Percentiles rank a stretch among this genome's conserved stretches.
These are phyloP conservation scores for Neopelma chrysocephalum DNA, from an alignment of 2,797 vertebrate genomes.

Conservation along the genomic window DNA sequence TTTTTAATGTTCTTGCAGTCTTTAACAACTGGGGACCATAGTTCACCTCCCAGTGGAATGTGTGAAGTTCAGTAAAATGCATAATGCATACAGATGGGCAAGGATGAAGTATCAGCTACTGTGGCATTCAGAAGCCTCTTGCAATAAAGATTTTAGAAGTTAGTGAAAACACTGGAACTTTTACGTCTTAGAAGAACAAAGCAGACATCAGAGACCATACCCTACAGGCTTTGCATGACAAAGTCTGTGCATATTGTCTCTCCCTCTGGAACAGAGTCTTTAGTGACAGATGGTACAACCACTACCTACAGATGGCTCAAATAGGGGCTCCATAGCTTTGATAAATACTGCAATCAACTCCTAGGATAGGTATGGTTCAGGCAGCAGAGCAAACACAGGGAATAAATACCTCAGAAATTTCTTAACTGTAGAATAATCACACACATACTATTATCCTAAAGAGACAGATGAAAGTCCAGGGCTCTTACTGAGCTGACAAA, in stretches of 20 bases:
- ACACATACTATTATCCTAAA: neutral
- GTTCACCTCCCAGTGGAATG: conserved; percentile 4
- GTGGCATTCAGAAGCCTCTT: neutral
- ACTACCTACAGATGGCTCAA: conserved; percentile 63
- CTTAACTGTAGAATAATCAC: conserved; percentile 14
- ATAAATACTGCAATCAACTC: conserved; percentile 70
- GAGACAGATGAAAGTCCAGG: conserved; percentile 12
- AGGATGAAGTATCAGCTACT: neutral
- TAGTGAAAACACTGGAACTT: neutral
- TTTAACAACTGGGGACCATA: neutral
- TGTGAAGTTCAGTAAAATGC: neutral
- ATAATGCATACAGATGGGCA: neutral
- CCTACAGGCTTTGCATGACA: neutral
- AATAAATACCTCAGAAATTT: conserved; percentile 49
- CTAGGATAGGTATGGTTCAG: conserved; percentile 51
- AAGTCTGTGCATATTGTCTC: conserved; percentile 35
- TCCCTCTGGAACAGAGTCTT: conserved; percentile 52
- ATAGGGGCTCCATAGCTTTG: conserved; percentile 55
- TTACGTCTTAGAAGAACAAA: neutral
- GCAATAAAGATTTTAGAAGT: neutral
- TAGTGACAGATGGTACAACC: conserved; percentile 59
- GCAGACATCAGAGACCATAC: conserved; percentile 19
- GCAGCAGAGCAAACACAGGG: conserved; percentile 1
- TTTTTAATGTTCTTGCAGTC: neutral
- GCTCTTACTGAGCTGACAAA: conserved; percentile 16